phyloP scores from a whole-genome alignment of 2,797 vertebrate genomes.

The Sebastes trivittatus region DNA sequence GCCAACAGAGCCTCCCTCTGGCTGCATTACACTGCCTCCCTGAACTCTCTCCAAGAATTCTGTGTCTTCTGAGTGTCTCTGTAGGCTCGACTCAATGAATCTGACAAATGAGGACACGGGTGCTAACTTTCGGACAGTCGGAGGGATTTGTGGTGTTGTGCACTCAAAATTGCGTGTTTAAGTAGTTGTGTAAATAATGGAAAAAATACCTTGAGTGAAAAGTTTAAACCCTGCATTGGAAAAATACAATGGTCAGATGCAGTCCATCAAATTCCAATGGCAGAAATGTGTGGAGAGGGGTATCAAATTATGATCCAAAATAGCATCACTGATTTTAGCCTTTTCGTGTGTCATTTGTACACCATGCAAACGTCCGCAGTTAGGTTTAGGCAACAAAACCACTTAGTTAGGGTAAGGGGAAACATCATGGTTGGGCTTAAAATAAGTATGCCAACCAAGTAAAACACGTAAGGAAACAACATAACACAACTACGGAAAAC shows the following conservation, averaged over 20 bases:
- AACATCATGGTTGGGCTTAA: too few relatives aligned
- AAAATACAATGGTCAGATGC: neutral
- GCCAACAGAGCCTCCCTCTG: neutral
- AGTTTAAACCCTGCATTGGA: neutral
- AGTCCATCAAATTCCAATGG: neutral
- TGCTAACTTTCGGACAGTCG: neutral
- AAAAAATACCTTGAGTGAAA: neutral
- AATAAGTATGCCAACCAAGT: too few relatives aligned
- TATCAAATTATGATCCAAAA: too few relatives aligned
- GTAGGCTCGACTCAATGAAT: neutral
- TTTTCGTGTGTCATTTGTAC: too few relatives aligned
- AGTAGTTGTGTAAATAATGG: neutral
- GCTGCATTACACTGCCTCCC: neutral
- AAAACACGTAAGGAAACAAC: too few relatives aligned
- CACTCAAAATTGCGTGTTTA: neutral
- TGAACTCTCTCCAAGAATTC: neutral
- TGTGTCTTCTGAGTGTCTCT: neutral
- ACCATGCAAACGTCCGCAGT: too few relatives aligned
- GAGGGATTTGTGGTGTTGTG: neutral
- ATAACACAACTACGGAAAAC: too few relatives aligned
- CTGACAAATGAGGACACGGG: neutral
- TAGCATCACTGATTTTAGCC: too few relatives aligned
- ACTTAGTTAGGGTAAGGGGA: too few relatives aligned
- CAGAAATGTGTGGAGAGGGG: too few relatives aligned
- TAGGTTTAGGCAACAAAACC: too few relatives aligned